Base-by-base conservation (phyloP, 2,888 invertebrate genomes). In the Biston stratarius region DNA sequence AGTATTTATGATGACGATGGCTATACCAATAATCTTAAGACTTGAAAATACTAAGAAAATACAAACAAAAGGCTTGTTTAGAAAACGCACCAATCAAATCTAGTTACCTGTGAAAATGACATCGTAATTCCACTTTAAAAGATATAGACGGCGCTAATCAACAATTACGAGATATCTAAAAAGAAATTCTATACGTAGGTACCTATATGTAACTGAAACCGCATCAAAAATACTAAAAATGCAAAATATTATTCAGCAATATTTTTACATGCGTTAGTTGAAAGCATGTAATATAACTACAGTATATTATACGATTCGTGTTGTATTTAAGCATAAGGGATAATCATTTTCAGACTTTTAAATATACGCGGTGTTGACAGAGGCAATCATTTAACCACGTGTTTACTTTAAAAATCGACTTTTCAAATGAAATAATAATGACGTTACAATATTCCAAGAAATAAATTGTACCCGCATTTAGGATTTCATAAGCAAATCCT, bases 261-360 rank as follows among this genome's bases (percentile, higher is more conserved):
- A 74, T 58, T 57, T 57, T 73, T 73, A 73, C 75, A 79, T 81
- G 76, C 74, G 55, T 74, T 79, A 81, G 76, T 72, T 74, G 38
- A 61, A 70, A 67, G 82, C 82, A 75, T 85, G 83, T 84, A 82
- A 72, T 53, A 81, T 85, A 84, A 83, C 84, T 72, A 53, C 55
- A 14, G 42, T 63, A 75, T 70, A 59, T 53, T 79, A 75, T 76
- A 82, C 77, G 73, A 79, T 78, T 82, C 79, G 71, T 77, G 71
- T 82, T 67, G 40, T 60, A 67, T 53, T 58, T 68, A 68, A 38
- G 40, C 40, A 56, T 60, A 62, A 34, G 49, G 44, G 64, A 15
- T 66, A 67, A 59, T 56, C 55, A n/a, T 67, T 67, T 67, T 68
- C 55, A 64, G 67, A 68, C 63, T 51, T 67, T 64, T 60, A 60